A percentile compares a stretch with the other conserved stretches of the same genome.
These are phyloP conservation scores for Philotrypesis tridentata DNA, from an alignment of 1,140 invertebrate genomes.

Conservation along the genomic window DNA sequence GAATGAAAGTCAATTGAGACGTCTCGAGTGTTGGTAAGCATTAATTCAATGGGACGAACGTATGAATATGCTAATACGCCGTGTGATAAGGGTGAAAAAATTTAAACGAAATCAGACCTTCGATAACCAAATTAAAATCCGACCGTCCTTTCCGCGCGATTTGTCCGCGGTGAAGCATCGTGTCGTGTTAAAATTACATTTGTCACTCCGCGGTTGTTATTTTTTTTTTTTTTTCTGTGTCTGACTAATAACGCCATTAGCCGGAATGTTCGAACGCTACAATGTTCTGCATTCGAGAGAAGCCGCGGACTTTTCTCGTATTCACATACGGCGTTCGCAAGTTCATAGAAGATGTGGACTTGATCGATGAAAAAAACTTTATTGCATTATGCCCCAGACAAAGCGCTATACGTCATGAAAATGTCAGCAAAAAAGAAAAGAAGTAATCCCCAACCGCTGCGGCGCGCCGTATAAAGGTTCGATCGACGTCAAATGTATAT, in stretches of 20 bases:
- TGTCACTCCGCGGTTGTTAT: too few relatives aligned
- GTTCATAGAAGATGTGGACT: not conserved
- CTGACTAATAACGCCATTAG: too few relatives aligned
- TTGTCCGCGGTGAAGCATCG: too few relatives aligned
- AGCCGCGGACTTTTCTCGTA: too few relatives aligned
- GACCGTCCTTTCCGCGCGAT: too few relatives aligned
- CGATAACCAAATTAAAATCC: not conserved
- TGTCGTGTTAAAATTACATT: too few relatives aligned
- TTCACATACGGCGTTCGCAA: too few relatives aligned
- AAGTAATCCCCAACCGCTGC: not conserved
- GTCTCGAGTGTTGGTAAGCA: constrained; percentile 3
- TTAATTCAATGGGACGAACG: not conserved
- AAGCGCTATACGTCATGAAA: not conserved
- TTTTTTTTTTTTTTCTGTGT: too few relatives aligned
- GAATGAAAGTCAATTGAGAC: constrained; percentile 5
- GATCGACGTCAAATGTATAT: not conserved
- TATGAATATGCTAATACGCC: not conserved
- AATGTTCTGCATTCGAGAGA: too few relatives aligned
- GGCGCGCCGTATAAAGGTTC: not conserved
- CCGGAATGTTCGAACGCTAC: too few relatives aligned
- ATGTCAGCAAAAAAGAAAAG: not conserved
- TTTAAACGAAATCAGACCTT: not conserved
- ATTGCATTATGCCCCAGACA: too few relatives aligned
- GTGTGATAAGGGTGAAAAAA: not conserved
- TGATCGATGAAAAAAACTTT: not conserved